Evolutionary conservation across 2,888 invertebrate species (phyloP).

Genomic region (Trypoxylon attenuatum): DNA sequence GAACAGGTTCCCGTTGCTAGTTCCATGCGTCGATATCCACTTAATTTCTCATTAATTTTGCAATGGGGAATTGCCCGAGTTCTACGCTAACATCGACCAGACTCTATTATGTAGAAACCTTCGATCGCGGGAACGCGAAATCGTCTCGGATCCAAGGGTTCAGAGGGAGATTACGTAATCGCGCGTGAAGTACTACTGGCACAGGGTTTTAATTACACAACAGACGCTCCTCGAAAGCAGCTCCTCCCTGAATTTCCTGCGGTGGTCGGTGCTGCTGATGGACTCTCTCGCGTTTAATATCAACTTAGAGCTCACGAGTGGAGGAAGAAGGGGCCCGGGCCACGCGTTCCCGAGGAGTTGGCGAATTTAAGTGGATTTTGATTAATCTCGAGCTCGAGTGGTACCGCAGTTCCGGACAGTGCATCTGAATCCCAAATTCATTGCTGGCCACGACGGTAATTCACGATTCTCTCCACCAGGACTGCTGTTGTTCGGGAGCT

Average conservation of each 20-base stretch:
- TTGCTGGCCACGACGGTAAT: slow-evolving; percentile 30
- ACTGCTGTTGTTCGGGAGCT: slow-evolving; percentile 7
- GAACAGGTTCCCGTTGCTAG: not conserved
- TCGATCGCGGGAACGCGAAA: too few species aligned
- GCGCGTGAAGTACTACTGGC: not conserved
- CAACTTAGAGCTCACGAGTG: slow-evolving; percentile 32
- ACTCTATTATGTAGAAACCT: too few species aligned
- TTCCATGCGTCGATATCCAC: not conserved
- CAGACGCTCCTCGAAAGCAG: not conserved
- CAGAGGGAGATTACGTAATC: not conserved
- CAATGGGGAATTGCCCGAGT: too few species aligned
- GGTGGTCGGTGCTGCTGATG: slow-evolving; percentile 13
- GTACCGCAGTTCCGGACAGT: slow-evolving; percentile 29
- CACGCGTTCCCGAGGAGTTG: slow-evolving; percentile 50
- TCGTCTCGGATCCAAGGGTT: not conserved
- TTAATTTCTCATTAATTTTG: not conserved
- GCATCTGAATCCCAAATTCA: slow-evolving; percentile 53
- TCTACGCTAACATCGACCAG: too few species aligned
- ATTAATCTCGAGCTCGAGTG: slow-evolving; percentile 50
- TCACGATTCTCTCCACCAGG: slow-evolving; percentile 30
- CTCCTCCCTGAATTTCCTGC: too few species aligned
- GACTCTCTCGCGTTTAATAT: slow-evolving; percentile 42
- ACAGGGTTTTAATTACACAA: not conserved
- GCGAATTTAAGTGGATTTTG: slow-evolving; percentile 53
- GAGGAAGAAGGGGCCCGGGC: slow-evolving; percentile 22